Evolutionary conservation across 2,888 invertebrate genomes (phyloP), one percentile per base, ranked within the genome.

Genomic region (Dusona sp.): DNA sequence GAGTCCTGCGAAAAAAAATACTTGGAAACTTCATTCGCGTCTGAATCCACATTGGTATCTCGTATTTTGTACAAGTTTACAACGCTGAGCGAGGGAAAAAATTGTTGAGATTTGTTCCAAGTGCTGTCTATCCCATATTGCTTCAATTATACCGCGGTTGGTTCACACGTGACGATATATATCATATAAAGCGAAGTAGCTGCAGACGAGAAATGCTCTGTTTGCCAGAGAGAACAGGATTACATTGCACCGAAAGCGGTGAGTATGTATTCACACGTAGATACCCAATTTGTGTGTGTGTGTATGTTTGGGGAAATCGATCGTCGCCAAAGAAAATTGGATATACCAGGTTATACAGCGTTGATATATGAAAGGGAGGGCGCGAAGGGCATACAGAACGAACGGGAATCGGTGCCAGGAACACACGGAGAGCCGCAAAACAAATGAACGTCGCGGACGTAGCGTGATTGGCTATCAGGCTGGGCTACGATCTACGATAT

Each of bases 381-480:
- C 80, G 84, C 42, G 82, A 86, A 61, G 38, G n/a, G 73, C 48
- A 51, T 54, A 38, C 13, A 75, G 68, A 33, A 78, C 22, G 73
- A 72, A 48, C 61, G 82, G 73, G 77, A 48, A 25, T 87, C 85
- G 84, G 78, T 77, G 88, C 78, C 85, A 89, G 90, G 90, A 90
- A 89, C 90, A 91, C 89, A 89, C 88, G 83, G 81, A 84, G 88
- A 85, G 87, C 91, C 90, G 88, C 91, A 92, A 92, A 92, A 92
- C 92, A 92, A 92, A 92, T 92, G 92, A 92, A 91, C 90, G 88
- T 90, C 89, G 90, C 86, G 89, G 89, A 89, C 79, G 88, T 54
- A 87, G 65, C 84, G 88, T 90, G 91, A 92, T 92, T 92, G 91
- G 90, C 90, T 90, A 91, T 92, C 90, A 90, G 89, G 86, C 82